Percentiles rank a stretch among this genome's conserved stretches.
Evolutionary conservation across 2,113 vertebrate species (phyloP).

Genomic region (Zosterops hypoxanthus): DNA sequence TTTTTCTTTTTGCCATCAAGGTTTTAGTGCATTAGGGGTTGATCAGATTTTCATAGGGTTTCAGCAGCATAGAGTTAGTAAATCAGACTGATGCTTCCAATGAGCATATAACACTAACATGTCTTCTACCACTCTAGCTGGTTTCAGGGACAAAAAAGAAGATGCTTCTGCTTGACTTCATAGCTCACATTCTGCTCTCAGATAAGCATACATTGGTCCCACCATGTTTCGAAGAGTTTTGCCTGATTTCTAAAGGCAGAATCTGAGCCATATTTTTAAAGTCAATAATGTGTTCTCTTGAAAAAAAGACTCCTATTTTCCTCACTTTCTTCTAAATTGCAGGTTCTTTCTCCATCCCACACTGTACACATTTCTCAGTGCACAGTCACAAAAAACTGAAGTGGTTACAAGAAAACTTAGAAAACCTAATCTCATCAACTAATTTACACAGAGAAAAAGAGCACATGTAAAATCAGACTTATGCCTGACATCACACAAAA

Average conservation of each 20-base stretch:
- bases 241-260: neutral
- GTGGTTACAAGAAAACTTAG: neutral
- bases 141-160: neutral
- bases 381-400: neutral
- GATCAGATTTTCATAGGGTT: neutral
- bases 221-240: neutral
- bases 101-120: neutral
- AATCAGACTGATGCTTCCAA: neutral
- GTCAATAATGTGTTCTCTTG: neutral
- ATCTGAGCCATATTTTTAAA: neutral
- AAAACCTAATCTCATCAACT: neutral
- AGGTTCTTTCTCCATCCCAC: neutral
- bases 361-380: neutral
- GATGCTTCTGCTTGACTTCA: neutral
- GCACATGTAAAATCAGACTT: neutral
- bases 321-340: neutral
- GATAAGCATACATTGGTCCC: neutral
- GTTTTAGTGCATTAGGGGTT: neutral
- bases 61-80: neutral
- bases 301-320: neutral
- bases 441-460: neutral
- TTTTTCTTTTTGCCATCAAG: neutral
- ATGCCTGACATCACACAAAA: neutral
- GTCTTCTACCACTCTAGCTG: neutral
- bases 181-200: constrained; percentile 15